Evolutionary conservation across 35 echinoderm and acorn worm genomes (phyloP).

Genomic region (Holothuria glaberrima): DNA sequence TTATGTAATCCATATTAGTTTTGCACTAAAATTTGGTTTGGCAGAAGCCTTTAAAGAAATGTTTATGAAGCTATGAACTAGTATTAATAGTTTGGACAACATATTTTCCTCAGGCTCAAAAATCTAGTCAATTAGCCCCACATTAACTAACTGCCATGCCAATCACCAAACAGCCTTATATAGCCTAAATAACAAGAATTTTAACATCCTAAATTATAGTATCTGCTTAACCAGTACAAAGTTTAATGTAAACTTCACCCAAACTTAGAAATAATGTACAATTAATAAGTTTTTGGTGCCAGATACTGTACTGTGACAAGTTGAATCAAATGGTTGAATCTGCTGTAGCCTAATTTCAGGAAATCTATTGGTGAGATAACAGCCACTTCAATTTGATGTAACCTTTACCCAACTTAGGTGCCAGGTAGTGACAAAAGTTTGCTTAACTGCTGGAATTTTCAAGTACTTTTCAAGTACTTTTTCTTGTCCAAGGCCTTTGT

Average conservation of each 20-base stretch:
- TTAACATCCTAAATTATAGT: background rate
- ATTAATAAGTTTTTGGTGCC: slow-evolving; percentile 7
- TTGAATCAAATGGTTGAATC: too few relatives aligned
- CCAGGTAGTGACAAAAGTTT: background rate
- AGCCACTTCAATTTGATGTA: too few relatives aligned
- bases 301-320: too few relatives aligned
- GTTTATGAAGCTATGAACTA: background rate
- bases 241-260: slow-evolving; percentile 12
- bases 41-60: slow-evolving; percentile 19
- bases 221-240: slow-evolving; percentile 12
- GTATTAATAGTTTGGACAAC: too few relatives aligned
- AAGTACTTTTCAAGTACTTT: too few relatives aligned
- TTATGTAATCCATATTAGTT: slow-evolving; percentile 13
- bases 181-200: slow-evolving; percentile 1
- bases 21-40: slow-evolving; percentile 7
- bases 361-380: too few relatives aligned
- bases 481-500: too few relatives aligned
- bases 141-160: slow-evolving; percentile 20
- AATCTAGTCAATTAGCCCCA: slow-evolving; percentile 16
- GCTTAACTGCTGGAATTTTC: too few relatives aligned
- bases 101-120: background rate
- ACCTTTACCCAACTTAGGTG: too few relatives aligned
- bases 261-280: background rate
- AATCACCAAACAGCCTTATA: background rate
- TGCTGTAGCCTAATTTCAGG: too few relatives aligned